Evolutionary conservation across 2,888 invertebrate species (phyloP), one percentile per base, ranked within the genome.

Genomic region (Idaea straminata): DNA sequence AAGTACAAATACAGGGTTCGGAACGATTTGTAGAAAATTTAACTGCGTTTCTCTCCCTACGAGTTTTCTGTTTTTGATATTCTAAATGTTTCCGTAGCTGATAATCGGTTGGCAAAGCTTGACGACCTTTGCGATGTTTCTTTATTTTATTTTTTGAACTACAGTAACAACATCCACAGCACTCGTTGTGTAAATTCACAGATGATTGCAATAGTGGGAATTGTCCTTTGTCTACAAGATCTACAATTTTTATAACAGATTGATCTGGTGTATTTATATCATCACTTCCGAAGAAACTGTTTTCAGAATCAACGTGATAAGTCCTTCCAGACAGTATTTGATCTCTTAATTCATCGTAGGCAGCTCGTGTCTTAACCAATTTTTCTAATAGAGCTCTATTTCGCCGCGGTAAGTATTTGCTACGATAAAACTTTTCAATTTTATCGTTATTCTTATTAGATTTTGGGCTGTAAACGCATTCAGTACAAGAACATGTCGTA

Each of bases 381-480:
- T 81, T 85, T 57, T 81, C 75, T 10, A 86, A 66, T 61, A 86
- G 74, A 61, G 83, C 84, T 61, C 74, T 79, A 72, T 88, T 83
- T 67, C 83, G 74, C 10, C 78, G 69, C 15, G 84, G 82, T 66
- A 85, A 73, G 70, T 79, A 82, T 68, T 84, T 80, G 58, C 81
- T 79, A 62, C 74, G 77, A 58, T 77, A 82, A 35, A 84, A 77
- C 59, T 75, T 76, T 62, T 83, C 81, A 47, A 82, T 78, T 69
- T 69, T 75, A 7, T 77, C 79, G 5, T 77, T 79, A 63, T 69
- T 60, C 35, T 35, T 34, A 62, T 47, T 15, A 47, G 38, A 16
- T 62, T 64, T 69, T n/a, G 59, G 38, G 15, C 64, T 65, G 59
- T 62, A 63, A 35, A 69, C 25, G 57, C 71, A 69, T 59, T 67